Evolutionary conservation across 2,797 vertebrate genomes (phyloP).

Genomic region (Sebastes taczanowskii): DNA sequence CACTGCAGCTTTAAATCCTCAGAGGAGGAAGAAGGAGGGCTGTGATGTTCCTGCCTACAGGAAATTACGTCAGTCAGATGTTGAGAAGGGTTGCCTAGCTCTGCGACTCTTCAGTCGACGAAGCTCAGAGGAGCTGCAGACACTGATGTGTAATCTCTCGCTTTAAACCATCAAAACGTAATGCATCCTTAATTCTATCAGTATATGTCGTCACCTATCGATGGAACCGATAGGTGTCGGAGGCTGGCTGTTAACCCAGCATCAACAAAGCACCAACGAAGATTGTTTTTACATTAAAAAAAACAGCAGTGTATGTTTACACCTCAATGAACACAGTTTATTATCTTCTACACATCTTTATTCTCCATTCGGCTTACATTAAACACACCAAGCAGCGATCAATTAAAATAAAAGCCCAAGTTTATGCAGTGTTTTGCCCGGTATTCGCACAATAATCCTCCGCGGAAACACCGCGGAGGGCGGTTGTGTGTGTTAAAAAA

Average conservation of each 20-base stretch:
- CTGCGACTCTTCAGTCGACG: slow-evolving; percentile 30
- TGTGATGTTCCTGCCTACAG: slow-evolving; percentile 28
- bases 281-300: not conserved
- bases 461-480: slow-evolving; percentile 17
- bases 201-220: not conserved
- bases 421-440: not conserved
- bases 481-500: slow-evolving; percentile 31
- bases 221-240: fast-evolving
- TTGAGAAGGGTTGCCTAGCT: slow-evolving; percentile 22
- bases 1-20: not conserved
- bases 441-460: not conserved
- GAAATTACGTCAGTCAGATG: slow-evolving; percentile 54
- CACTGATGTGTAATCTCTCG: not conserved
- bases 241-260: not conserved
- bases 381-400: not conserved
- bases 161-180: not conserved
- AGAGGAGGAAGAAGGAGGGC: not conserved
- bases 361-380: not conserved
- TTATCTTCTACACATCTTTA: not conserved
- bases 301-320: not conserved
- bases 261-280: slow-evolving; percentile 14
- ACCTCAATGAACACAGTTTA: not conserved
- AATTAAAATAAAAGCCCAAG: not conserved
- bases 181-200: fast-evolving
- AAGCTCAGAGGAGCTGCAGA: not conserved